Evolutionary conservation across 2,113 vertebrate species (phyloP), one percentile per base, ranked within the genome.

Genomic region (Neopipo cinnamomea): DNA sequence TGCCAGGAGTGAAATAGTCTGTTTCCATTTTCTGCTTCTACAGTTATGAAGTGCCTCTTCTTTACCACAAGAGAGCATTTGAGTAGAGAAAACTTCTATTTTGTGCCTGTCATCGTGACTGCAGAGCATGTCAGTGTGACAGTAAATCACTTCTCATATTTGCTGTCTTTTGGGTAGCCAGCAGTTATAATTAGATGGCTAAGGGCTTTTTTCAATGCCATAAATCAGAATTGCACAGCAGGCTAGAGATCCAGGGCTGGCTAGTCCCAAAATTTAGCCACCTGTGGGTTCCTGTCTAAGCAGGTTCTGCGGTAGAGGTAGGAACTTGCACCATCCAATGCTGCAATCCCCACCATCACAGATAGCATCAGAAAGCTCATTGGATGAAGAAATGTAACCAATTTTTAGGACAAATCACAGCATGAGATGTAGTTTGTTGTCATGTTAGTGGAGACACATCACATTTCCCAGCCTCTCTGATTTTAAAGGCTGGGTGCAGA

Each of bases 21-120:
- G 95, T 88, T 88, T 93, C 87, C 61, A 41, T 53, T 62, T 95
- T 91, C 88, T 94, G 93, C 66, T 97, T 97, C 89, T 82, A 58
- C 91, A 86, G 59, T 95, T 97, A 94, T 49, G 23, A 97, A 96
- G 91, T 86, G 93, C 41, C 41, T 96, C 77, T 93, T 94, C 90
- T 91, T 96, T 95, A 94, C 96, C 93, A 92, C 84, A 78, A 46
- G 88, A 95, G 93, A 97, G 85, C 71, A 95, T 96, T 94, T 97
- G 83, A 89, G 79, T 80, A 71, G 97, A 96, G 94, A 92, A 94
- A 88, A 94, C 73, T 91, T 96, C 72, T 66, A 93, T 92, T 96
- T 88, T 78, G 83, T 30, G 62, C 59, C 92, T 95, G 86, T 91
- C 88, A 85, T 44, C 2, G 1, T 68, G 74, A 95, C 81, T 79